Evolutionary conservation across 1,140 invertebrate genomes (phyloP).

Genomic region (Arion vulgaris): DNA sequence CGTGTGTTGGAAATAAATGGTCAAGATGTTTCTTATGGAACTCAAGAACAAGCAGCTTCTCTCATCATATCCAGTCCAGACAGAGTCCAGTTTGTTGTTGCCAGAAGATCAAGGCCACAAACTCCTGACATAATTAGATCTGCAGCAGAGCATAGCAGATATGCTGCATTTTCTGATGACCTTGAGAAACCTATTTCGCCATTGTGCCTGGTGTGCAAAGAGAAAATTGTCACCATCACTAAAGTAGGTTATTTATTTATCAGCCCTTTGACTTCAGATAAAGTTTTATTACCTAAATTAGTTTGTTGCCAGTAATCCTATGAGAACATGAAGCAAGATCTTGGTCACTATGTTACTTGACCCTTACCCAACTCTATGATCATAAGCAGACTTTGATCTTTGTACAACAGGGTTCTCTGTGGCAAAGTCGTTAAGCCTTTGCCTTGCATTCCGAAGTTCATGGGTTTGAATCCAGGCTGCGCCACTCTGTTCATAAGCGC

Average conservation of each 20-base stretch:
- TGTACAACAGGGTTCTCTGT: too few relatives aligned
- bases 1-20: constrained; percentile 74
- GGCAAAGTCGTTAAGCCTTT: too few relatives aligned
- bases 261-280: too few relatives aligned
- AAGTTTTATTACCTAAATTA: too few relatives aligned
- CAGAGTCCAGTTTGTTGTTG: constrained; percentile 73
- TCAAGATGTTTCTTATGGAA: constrained; percentile 72
- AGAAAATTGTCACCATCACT: constrained; percentile 71
- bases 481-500: too few relatives aligned
- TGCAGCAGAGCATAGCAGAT: constrained; percentile 52
- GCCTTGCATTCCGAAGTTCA: too few relatives aligned
- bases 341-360: too few relatives aligned
- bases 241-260: constrained; percentile 62
- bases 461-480: too few relatives aligned
- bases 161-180: constrained; percentile 42
- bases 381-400: too few relatives aligned
- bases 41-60: constrained; percentile 73
- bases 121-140: constrained; percentile 70
- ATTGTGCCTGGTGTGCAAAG: constrained; percentile 57
- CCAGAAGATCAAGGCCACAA: constrained; percentile 69
- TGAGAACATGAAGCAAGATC: too few relatives aligned
- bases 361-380: too few relatives aligned
- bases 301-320: too few relatives aligned
- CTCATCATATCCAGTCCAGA: constrained; percentile 66
- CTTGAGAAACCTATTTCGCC: constrained; percentile 44